These are phyloP conservation scores for Acrobasis repandana DNA, from an alignment of 2,888 invertebrate species.

Conservation along the genomic window DNA sequence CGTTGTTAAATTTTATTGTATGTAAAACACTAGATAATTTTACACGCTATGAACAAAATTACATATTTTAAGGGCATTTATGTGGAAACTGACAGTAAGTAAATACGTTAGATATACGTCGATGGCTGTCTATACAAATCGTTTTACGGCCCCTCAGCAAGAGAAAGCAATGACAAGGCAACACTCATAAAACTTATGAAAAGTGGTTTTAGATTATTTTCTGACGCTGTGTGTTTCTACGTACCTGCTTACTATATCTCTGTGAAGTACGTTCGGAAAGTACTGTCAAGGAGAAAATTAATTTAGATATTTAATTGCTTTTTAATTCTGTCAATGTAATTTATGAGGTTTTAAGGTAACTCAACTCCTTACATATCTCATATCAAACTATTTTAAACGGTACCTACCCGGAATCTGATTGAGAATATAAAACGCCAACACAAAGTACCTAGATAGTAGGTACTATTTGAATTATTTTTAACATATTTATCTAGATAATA, in stretches of 20 bases:
- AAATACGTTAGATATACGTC: conserved; percentile 41
- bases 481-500: too few relatives aligned
- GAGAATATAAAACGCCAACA: too few relatives aligned
- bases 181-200: conserved; percentile 30
- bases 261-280: conserved; percentile 24
- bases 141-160: conserved; percentile 27
- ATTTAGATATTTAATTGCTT: not conserved
- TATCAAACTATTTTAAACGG: too few relatives aligned
- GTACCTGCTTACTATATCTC: not conserved
- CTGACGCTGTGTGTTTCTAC: conserved; percentile 29
- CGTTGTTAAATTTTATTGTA: conserved; percentile 17
- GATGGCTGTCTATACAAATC: conserved; percentile 29
- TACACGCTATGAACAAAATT: conserved; percentile 53
- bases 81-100: conserved; percentile 44
- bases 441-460: too few relatives aligned
- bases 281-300: conserved; percentile 25
- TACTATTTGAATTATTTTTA: too few relatives aligned
- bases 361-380: too few relatives aligned
- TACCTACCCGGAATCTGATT: too few relatives aligned
- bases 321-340: too few relatives aligned
- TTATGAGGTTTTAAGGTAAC: too few relatives aligned
- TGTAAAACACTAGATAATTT: conserved; percentile 50
- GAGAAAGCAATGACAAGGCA: conserved; percentile 32
- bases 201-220: conserved; percentile 35
- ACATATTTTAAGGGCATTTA: conserved; percentile 55